Base-by-base conservation (phyloP, 2,888 invertebrate species). In the Smittia sp. region DNA sequence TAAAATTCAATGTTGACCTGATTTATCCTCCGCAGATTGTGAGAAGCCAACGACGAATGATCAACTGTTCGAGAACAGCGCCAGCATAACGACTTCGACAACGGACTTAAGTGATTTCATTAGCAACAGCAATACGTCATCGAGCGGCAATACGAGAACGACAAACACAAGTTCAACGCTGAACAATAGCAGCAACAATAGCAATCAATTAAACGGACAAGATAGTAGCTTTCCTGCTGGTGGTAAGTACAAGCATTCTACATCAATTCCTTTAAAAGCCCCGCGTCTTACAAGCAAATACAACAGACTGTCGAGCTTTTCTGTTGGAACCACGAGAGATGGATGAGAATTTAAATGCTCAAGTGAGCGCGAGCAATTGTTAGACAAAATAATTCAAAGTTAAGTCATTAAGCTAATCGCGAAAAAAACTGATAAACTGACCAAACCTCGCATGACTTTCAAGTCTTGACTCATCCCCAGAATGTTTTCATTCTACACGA, bases 181-280 rank as follows among this genome's bases (percentile, higher is more conserved):
- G 20, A 73, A 73, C 54, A 72, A 72, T 22, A 72, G 46, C 46
- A 72, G 39, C 52, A 72, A 39, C 62, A 73, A 73, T 54, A 73
- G 54, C 73, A 73, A 65, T 65, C 73, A 73, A 73, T 73, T 73
- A 73, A 73, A 73, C 62, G 73, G 63, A 63, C 73, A 62, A 73
- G 73, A 73, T 73, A 72, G 63, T 9, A 67, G 27, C 27, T 73
- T 73, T 46, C 65, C 63, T 63, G 65, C 73, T 73, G 73, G 73
- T 73, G 73, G 73, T 73, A 52, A 65, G 73, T 73, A 73, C 65
- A 73, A 73, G 65, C 22, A 27, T 63, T 73, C 25, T 38, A 66
- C 41, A 25, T 63, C 24, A 63, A n/a, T 27, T 69, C 1, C 11
- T 38, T 58, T 22, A 13, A 58, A 18, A 32, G 32, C 9, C 32